Conservation (phyloP, 2,113 vertebrate species). For the Laticauda colubrina region DNA sequence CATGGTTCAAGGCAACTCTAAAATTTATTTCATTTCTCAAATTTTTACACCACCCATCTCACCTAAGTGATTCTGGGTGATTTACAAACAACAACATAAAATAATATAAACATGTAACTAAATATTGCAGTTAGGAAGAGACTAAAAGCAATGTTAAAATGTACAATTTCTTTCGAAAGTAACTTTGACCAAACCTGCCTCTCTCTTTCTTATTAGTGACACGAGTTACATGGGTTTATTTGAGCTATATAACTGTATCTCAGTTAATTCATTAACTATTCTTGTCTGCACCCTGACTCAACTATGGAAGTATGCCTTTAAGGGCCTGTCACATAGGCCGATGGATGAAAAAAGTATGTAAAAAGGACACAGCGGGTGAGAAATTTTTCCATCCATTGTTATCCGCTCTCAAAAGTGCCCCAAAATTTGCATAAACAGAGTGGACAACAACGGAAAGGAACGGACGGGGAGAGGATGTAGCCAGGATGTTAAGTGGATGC, state of each 20-base stretch:
- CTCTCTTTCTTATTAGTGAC: not conserved
- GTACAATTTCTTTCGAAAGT: not conserved
- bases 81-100: not conserved
- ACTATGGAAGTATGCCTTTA: conserved; percentile 7
- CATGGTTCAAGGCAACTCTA: too few species aligned
- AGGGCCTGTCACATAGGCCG: too few species aligned
- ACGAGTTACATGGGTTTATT: not conserved
- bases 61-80: not conserved
- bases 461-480: too few species aligned
- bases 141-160: not conserved
- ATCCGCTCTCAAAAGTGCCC: too few species aligned
- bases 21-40: too few species aligned
- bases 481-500: too few species aligned
- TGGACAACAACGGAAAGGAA: too few species aligned
- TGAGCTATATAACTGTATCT: not conserved
- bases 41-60: too few species aligned
- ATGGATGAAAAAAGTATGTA: too few species aligned
- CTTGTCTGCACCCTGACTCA: not conserved
- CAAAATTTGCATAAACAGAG: too few species aligned
- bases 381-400: too few species aligned
- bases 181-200: not conserved
- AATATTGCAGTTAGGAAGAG: not conserved
- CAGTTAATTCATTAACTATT: conserved; percentile 20
- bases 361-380: too few species aligned
- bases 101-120: not conserved